A percentile compares a stretch with the other conserved stretches of the same genome.
Evolutionary conservation across 2,113 vertebrate species (phyloP).

Genomic region (Atractosteus spatula): DNA sequence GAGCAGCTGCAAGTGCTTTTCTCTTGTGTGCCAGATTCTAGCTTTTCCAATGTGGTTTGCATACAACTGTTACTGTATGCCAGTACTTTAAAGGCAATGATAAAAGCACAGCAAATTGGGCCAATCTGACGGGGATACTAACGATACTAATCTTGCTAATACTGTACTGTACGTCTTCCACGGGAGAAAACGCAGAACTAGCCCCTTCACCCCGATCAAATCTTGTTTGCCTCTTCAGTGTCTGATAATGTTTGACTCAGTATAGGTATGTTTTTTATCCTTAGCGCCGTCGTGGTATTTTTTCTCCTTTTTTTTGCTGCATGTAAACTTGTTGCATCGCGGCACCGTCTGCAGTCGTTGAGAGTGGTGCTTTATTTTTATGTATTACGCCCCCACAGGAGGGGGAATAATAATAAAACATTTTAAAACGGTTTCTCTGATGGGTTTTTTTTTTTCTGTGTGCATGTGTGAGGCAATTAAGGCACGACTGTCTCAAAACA

Average conservation of each 20-base stretch:
- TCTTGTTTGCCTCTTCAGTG: slow-evolving; percentile 26
- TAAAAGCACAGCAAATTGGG: no score
- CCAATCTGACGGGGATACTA: neutral
- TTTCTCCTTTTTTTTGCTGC: slow-evolving; percentile 32
- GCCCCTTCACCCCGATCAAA: slow-evolving; percentile 4
- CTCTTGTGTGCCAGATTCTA: no score
- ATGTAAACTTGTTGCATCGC: slow-evolving; percentile 40
- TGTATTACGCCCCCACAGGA: slow-evolving; percentile 30
- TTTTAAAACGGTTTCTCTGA: slow-evolving; percentile 40
- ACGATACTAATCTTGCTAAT: neutral
- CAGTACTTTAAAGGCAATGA: no score
- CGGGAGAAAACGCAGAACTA: neutral
- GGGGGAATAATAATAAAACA: slow-evolving; percentile 51
- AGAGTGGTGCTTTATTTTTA: slow-evolving; percentile 46
- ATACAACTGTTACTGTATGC: no score
- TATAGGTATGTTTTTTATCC: neutral
- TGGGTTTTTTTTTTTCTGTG: neutral
- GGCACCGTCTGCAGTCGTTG: slow-evolving; percentile 46
- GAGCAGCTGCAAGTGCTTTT: no score
- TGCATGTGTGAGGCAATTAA: neutral
- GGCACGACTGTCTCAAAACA: no score
- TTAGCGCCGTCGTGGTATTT: neutral
- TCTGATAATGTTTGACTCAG: neutral
- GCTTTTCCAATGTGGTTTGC: no score
- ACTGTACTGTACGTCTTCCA: slow-evolving; percentile 15